Conservation (phyloP, 1,140 invertebrate genomes). For the Drosophila seguyi region DNA sequence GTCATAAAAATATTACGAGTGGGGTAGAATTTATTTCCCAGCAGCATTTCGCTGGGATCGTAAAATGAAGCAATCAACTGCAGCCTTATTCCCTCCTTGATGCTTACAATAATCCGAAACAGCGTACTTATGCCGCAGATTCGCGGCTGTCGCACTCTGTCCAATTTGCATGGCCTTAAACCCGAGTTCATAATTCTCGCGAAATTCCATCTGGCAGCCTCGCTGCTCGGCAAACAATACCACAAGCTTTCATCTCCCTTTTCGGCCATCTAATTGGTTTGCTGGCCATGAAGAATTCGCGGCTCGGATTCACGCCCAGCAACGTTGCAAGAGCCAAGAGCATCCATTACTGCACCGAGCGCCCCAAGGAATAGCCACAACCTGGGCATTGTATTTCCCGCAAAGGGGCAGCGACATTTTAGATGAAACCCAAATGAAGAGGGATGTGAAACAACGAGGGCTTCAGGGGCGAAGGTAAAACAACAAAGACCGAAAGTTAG, state of each 20-base stretch:
- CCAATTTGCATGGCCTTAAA: conserved; percentile 31
- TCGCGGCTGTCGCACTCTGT: neutral
- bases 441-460: conserved; percentile 1
- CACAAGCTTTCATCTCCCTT: neutral
- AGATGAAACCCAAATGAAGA: conserved; percentile 11
- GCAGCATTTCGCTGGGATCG: neutral
- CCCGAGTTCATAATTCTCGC: conserved; percentile 9
- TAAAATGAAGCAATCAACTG: conserved; percentile 34
- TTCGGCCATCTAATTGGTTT: conserved; percentile 26
- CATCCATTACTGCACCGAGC: conserved; percentile 15
- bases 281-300: conserved; percentile 13
- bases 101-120: conserved; percentile 42
- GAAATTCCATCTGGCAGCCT: conserved; percentile 17
- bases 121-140: conserved; percentile 20
- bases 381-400: conserved; percentile 15
- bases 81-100: conserved; percentile 20
- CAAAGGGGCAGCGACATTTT: conserved; percentile 5
- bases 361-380: conserved; percentile 25
- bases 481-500: neutral
- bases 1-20: conserved; percentile 74
- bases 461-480: neutral
- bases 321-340: neutral
- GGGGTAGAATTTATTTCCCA: conserved; percentile 7
- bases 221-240: conserved; percentile 15
- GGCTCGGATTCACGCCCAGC: neutral